phyloP scores from a whole-genome alignment of 2,797 vertebrate species.

The Pempheris klunzingeri region DNA sequence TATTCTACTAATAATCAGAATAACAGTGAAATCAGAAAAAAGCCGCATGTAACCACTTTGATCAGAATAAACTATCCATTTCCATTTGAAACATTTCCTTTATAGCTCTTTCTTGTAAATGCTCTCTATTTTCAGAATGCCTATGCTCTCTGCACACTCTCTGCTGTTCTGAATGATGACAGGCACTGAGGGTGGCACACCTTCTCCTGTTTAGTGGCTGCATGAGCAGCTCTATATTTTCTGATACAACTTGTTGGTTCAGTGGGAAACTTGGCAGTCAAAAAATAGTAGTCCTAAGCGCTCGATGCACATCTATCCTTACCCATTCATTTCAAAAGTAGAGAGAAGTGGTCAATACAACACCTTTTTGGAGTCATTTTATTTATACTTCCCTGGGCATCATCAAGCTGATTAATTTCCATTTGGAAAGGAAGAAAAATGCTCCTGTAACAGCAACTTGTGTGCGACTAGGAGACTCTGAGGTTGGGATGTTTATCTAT shows the following conservation, averaged over 20 bases:
- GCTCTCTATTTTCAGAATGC: neutral
- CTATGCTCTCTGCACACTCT: neutral
- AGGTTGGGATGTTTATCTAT: slow-evolving; percentile 27
- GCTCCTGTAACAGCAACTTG: slow-evolving; percentile 4
- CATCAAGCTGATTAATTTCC: slow-evolving; percentile 41
- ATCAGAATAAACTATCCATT: neutral
- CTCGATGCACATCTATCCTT: neutral
- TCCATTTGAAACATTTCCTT: neutral
- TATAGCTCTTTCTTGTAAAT: slow-evolving; percentile 9
- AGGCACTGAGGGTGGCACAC: slow-evolving; percentile 20
- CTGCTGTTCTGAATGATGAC: slow-evolving; percentile 22
- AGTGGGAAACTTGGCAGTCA: slow-evolving; percentile 13
- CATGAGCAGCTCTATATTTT: slow-evolving; percentile 13
- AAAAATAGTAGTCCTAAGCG: neutral
- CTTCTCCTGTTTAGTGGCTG: slow-evolving; percentile 24
- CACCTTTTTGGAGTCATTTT: slow-evolving; percentile 10
- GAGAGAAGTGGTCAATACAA: slow-evolving; percentile 5
- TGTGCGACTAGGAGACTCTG: slow-evolving; percentile 20
- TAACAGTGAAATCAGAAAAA: slow-evolving; percentile 4
- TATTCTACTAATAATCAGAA: slow-evolving; percentile 1
- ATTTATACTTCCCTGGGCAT: neutral
- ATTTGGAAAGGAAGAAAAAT: neutral
- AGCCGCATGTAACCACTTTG: neutral
- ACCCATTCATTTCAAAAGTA: slow-evolving; percentile 14
- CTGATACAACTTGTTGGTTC: slow-evolving; percentile 29